Evolutionary conservation across 2,888 invertebrate genomes (phyloP).

Genomic region (Troilus luridus): DNA sequence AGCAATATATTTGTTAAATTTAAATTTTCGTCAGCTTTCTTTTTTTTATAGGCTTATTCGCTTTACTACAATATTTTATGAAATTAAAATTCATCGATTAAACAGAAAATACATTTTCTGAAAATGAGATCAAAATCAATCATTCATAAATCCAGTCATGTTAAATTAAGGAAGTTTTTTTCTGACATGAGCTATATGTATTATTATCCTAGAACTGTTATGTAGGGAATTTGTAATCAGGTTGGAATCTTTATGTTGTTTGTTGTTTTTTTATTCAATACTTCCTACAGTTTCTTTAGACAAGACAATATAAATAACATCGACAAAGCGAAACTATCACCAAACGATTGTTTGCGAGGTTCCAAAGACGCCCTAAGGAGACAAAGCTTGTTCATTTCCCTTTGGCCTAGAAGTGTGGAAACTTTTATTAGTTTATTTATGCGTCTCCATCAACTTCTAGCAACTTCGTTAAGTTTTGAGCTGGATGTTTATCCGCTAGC

Average conservation of each 20-base stretch:
- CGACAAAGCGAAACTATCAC: background rate
- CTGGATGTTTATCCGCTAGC: background rate
- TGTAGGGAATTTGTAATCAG: too few relatives aligned
- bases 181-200: background rate
- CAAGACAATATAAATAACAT: background rate
- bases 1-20: too few relatives aligned
- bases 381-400: constrained; percentile 37
- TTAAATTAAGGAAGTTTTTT: background rate
- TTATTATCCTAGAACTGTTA: background rate
- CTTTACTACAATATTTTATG: too few relatives aligned
- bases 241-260: too few relatives aligned
- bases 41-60: too few relatives aligned
- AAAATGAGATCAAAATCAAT: too few relatives aligned
- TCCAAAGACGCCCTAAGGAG: background rate
- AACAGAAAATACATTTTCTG: too few relatives aligned
- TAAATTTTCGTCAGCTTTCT: too few relatives aligned
- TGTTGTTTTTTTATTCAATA: background rate
- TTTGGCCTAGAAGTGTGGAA: constrained; percentile 33
- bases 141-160: too few relatives aligned
- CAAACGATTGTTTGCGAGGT: background rate
- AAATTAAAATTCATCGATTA: too few relatives aligned
- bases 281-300: background rate
- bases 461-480: background rate
- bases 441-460: background rate
- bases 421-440: constrained; percentile 32